Percentiles rank a stretch among this genome's conserved stretches.
These are phyloP conservation scores for Phrynocephalus vlangalii DNA, from an alignment of 2,797 vertebrate species.

Conservation along the genomic window DNA sequence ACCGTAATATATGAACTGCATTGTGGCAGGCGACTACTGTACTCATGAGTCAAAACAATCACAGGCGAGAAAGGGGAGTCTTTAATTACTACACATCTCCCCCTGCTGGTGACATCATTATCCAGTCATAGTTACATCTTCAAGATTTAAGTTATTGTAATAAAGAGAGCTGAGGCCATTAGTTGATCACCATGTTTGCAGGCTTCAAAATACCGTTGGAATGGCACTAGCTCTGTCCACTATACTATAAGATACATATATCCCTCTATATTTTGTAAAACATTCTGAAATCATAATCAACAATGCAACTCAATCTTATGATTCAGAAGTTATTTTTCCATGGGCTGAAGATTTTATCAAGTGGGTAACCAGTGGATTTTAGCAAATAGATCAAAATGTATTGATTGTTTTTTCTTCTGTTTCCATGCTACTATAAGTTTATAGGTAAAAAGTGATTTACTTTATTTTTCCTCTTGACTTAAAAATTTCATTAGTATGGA, in stretches of 20 bases:
- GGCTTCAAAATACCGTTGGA: background rate
- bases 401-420: constrained; percentile 57
- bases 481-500: constrained; percentile 64
- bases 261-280: background rate
- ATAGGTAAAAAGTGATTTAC: constrained; percentile 69
- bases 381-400: constrained; percentile 53
- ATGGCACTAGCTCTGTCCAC: background rate
- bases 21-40: no score
- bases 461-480: constrained; percentile 72
- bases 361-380: background rate
- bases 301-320: constrained; percentile 33
- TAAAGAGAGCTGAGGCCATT: background rate
- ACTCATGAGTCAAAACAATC: no score
- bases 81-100: no score
- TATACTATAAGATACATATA: background rate
- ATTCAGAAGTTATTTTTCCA: background rate
- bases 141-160: background rate
- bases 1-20: no score
- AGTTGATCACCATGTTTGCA: background rate
- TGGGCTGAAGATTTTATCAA: constrained; percentile 15
- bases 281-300: constrained; percentile 5
- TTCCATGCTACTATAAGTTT: constrained; percentile 63
- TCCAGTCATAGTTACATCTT: no score
- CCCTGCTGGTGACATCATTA: no score
- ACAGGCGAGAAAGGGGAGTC: no score